phyloP scores from a whole-genome alignment of 1,140 invertebrate genomes.

The Geopemphigus sp. region DNA sequence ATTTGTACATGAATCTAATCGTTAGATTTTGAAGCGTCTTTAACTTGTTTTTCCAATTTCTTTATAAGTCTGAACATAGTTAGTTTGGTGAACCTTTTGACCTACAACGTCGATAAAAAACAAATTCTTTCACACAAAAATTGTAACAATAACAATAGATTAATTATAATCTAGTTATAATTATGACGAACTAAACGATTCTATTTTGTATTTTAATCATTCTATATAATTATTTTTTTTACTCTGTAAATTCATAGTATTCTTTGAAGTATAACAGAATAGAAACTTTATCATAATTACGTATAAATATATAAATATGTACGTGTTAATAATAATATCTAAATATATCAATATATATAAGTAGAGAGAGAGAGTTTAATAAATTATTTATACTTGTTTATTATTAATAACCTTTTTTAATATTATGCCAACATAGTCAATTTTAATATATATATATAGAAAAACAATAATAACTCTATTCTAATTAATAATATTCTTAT shows the following conservation, averaged over 20 bases:
- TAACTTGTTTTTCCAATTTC: neutral
- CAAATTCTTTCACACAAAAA: neutral
- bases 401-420: neutral
- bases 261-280: neutral
- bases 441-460: neutral
- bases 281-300: neutral
- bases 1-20: neutral
- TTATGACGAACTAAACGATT: neutral
- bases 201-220: neutral
- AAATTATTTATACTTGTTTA: neutral
- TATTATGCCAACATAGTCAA: no score
- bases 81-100: slow-evolving; percentile 11
- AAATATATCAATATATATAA: no score
- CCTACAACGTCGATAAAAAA: slow-evolving; percentile 5
- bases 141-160: neutral
- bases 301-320: neutral
- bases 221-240: neutral
- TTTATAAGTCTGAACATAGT: slow-evolving; percentile 6
- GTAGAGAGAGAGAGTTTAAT: no score
- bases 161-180: slow-evolving; percentile 13
- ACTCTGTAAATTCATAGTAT: neutral
- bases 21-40: neutral
- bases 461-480: no score
- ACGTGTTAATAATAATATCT: no score
- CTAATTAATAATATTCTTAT: neutral